Percentiles rank a stretch among this genome's conserved stretches.
phyloP scores from a whole-genome alignment of 2,888 invertebrate species.

The Neelides folsomi region DNA sequence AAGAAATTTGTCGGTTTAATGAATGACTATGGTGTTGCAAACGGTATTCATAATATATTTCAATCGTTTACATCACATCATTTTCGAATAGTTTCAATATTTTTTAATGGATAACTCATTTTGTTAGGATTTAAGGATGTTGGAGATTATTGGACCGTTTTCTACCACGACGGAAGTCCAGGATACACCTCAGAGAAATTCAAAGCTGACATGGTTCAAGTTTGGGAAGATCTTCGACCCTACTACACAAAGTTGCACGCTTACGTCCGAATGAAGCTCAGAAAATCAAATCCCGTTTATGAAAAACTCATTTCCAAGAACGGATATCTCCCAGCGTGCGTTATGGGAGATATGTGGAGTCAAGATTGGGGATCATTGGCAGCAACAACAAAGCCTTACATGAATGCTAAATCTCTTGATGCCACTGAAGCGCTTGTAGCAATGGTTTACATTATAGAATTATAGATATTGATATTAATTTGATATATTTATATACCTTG shows the following conservation, averaged over 20 bases:
- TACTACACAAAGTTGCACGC: constrained; percentile 71
- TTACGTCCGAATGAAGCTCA: constrained; percentile 57
- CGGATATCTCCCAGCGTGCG: constrained; percentile 34
- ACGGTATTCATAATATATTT: constrained; percentile 19
- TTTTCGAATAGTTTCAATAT: not conserved
- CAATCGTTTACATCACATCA: not conserved
- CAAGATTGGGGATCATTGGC: constrained; percentile 61
- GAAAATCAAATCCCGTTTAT: constrained; percentile 22
- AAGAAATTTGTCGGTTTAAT: constrained; percentile 37
- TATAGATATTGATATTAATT: not conserved
- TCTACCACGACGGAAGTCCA: constrained; percentile 48
- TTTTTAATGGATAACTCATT: not conserved
- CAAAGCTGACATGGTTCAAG: constrained; percentile 40
- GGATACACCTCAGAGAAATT: constrained; percentile 37
- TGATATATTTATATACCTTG: constrained; percentile 33
- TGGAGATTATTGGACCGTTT: constrained; percentile 77
- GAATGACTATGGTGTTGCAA: constrained; percentile 37
- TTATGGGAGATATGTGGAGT: constrained; percentile 62
- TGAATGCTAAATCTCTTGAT: constrained; percentile 54
- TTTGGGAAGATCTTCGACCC: constrained; percentile 54
- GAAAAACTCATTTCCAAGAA: constrained; percentile 25
- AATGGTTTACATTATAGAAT: constrained; percentile 33
- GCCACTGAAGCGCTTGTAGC: constrained; percentile 61
- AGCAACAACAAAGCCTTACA: constrained; percentile 62
- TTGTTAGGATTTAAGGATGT: constrained; percentile 66